Evolutionary conservation across 1,140 invertebrate genomes (phyloP), one percentile per base, ranked within the genome.

Genomic region (Elymnias hypermnestra): DNA sequence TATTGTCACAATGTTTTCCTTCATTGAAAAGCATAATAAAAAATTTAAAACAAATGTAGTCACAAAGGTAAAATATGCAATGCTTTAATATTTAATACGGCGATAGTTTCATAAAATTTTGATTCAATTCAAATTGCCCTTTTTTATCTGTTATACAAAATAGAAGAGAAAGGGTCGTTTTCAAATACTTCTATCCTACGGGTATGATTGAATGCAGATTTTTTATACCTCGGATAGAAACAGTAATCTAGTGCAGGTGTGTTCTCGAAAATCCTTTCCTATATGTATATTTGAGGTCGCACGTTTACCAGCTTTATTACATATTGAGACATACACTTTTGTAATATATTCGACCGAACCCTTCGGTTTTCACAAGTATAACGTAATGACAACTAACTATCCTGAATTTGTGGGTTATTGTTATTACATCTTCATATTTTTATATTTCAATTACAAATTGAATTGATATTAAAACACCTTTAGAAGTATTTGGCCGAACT

Each of bases 321-420:
- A 77, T 81, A 81, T 83, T 83, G 79, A 83, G 75, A 76, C 73
- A 63, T 77, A 83, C 77, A 67, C 72, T 70, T 66, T 41, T 72
- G 52, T 72, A 72, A 78, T 77, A 72, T 77, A 77, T 77, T 69
- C 51, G 49, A 19, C 38, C 14, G 39, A 46, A 47, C 46, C 55
- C 8, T 26, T 26, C n/a, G 25, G 25, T 7, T 26, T 9, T 1
- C n/a, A 26, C 3, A 26, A 9, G 25, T 7, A 62, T 72, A 68
- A 46, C 46, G 73, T 63, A 68, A 54, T 48, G 53, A 54, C 47
- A 47, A 41, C 46, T 35, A 41, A 52, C 39, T 57, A 62, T 60
- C 40, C 53, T 47, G 56, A 58, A 53, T 57, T 58, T 43, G 13
- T 29, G 5, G n/a, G n/a, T 15, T 39, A 23, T 15, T 19, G 14